phyloP scores from a whole-genome alignment of 2,113 vertebrate species.

The Syngnathus floridae region DNA sequence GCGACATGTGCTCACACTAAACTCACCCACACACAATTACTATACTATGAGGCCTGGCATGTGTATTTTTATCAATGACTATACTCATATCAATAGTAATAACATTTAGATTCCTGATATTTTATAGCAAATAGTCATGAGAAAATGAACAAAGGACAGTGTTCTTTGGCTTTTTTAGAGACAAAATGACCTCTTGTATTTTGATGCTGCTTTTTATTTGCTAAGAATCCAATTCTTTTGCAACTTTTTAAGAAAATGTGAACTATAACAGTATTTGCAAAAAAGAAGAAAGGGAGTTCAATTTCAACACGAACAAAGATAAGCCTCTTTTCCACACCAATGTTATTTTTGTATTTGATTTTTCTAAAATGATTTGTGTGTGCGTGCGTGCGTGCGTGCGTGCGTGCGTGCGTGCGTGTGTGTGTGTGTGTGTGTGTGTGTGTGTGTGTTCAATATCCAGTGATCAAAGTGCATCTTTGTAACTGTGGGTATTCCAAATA shows the following conservation, averaged over 20 bases:
- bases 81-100: conserved; percentile 79
- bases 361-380: conserved; percentile 71
- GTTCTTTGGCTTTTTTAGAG: conserved; percentile 75
- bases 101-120: conserved; percentile 81
- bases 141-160: conserved; percentile 68
- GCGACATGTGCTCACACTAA: conserved; percentile 29
- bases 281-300: conserved; percentile 51
- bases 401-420: too few relatives aligned
- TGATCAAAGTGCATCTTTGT: conserved; percentile 68
- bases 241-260: conserved; percentile 80
- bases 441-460: conserved; percentile 61
- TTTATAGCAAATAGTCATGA: conserved; percentile 77
- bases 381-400: too few relatives aligned
- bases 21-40: conserved; percentile 44
- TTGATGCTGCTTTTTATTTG: conserved; percentile 84
- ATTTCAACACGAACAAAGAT: conserved; percentile 70
- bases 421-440: conserved; percentile 30
- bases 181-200: conserved; percentile 82
- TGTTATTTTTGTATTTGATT: conserved; percentile 76
- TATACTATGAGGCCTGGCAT: conserved; percentile 79
- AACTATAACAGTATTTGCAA: conserved; percentile 79
- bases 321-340: conserved; percentile 66
- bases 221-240: conserved; percentile 81
- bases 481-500: conserved; percentile 66
- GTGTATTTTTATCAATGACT: conserved; percentile 79